Evolutionary conservation across 2,113 vertebrate species (phyloP), one percentile per base, ranked within the genome.

Genomic region (Hemiscyllium ocellatum): DNA sequence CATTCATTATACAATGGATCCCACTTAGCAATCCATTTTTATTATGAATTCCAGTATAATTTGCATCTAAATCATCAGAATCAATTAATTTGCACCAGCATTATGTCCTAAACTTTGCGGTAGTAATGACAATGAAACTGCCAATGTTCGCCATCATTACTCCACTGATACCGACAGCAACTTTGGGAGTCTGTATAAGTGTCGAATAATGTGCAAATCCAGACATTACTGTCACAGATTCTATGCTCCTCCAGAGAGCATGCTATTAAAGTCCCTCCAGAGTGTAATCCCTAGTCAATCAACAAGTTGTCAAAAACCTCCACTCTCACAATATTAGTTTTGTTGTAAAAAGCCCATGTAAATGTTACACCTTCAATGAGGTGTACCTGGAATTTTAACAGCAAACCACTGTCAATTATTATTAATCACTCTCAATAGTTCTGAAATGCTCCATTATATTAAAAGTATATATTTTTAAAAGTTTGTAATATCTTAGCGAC

Each of bases 11-110:
- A 95, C 42, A 70, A 70, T 95, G 68, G 65, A 29, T 94, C 93
- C 93, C 68, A 95, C 93, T 95, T 95, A 70, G 93, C 93, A 95
- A 95, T 95, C 24, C 68, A 70, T 95, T 70, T 72, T 95, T 72
- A 95, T 29, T 70, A 42, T 29, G 93, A 47, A 72, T 66, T 94
- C 66, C 93, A 69, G 42, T 56, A 47, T 72, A 95, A 95, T 70
- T 70, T 95, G 93, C 93, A 95, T 95, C 93, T 47, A 95, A 37
- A 93, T 93, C 89, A 66, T 93, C 89, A n/a, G 65, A 93, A 68
- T 93, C 61, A 66, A 93, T 93, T 93, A 93, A 93, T 93, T 93
- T 93, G 33, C 89, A 66, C 89, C 33, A n/a, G 8, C 61, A 93
- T 93, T n/a, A 93, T 37, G 29, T 29, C 72, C 72, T 7, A 76